A percentile compares a stretch with the other conserved stretches of the same genome.
Evolutionary conservation across 2,888 invertebrate genomes (phyloP).

Genomic region (Limenitis camilla): DNA sequence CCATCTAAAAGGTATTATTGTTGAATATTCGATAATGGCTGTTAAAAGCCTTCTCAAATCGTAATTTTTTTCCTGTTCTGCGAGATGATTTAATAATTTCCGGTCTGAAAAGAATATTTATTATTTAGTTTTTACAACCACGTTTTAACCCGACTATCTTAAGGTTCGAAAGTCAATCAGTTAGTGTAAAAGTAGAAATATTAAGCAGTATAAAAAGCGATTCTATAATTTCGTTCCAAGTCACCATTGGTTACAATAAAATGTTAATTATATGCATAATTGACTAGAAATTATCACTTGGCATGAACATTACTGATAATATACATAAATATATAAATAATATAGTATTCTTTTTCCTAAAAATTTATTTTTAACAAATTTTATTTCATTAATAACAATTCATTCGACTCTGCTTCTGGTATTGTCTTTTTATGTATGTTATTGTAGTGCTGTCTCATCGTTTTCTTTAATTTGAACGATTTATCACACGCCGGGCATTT

Average conservation of each 20-base stretch:
- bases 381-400: slow-evolving; percentile 3
- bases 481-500: slow-evolving; percentile 32
- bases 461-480: slow-evolving; percentile 32
- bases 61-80: slow-evolving; percentile 12
- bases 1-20: slow-evolving; percentile 38
- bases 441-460: slow-evolving; percentile 29
- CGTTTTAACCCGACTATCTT: too few species aligned
- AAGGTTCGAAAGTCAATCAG: too few species aligned
- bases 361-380: not conserved
- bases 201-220: too few species aligned
- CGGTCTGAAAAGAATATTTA: slow-evolving; percentile 10
- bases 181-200: too few species aligned
- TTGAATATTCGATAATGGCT: slow-evolving; percentile 34
- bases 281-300: too few species aligned
- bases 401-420: not conserved
- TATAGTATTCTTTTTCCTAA: too few species aligned
- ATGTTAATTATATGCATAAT: too few species aligned
- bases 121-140: too few species aligned
- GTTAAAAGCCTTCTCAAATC: slow-evolving; percentile 25
- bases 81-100: not conserved
- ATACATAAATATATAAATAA: too few species aligned
- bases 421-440: slow-evolving; percentile 29
- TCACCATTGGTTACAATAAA: too few species aligned
- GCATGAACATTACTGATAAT: too few species aligned
- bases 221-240: too few species aligned